Evolutionary conservation across 2,888 invertebrate genomes (phyloP).

Genomic region (Synanthedon myopaeformis): DNA sequence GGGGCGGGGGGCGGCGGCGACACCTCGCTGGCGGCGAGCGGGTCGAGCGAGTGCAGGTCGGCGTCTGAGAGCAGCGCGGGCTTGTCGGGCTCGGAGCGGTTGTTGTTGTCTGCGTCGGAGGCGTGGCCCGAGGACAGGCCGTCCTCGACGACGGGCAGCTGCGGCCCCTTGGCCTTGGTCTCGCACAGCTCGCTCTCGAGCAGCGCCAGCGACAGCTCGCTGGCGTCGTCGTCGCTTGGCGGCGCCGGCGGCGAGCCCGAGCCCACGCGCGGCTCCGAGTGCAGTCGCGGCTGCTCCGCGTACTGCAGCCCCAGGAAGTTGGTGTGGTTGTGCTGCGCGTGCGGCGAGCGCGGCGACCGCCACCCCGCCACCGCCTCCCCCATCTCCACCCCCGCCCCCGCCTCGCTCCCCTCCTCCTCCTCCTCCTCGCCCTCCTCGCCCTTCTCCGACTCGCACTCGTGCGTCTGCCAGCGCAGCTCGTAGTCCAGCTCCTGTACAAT

Average conservation of each 20-base stretch:
- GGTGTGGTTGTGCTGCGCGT: constrained; percentile 68
- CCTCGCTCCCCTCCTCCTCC: constrained; percentile 43
- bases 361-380: constrained; percentile 71
- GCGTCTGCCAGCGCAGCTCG: constrained; percentile 76
- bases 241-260: constrained; percentile 66
- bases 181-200: constrained; percentile 74
- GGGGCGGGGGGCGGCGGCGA: constrained; percentile 83
- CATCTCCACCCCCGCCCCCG: constrained; percentile 40
- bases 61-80: constrained; percentile 75
- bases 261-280: constrained; percentile 67
- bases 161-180: constrained; percentile 64
- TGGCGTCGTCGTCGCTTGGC: constrained; percentile 95
- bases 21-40: constrained; percentile 65
- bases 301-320: constrained; percentile 67
- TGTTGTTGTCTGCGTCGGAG: constrained; percentile 92
- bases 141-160: constrained; percentile 94
- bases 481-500: constrained; percentile 77
- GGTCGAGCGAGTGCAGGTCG: constrained; percentile 81
- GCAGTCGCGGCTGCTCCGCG: constrained; percentile 46
- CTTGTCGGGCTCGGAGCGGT: constrained; percentile 75
- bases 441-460: constrained; percentile 67
- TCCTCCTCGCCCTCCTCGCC: constrained; percentile 43
- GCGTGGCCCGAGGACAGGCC: constrained; percentile 94
- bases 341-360: constrained; percentile 71
- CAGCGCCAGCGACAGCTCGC: constrained; percentile 82